Base-by-base conservation (phyloP, 2,888 invertebrate species). In the Standfussiana lucernea region DNA sequence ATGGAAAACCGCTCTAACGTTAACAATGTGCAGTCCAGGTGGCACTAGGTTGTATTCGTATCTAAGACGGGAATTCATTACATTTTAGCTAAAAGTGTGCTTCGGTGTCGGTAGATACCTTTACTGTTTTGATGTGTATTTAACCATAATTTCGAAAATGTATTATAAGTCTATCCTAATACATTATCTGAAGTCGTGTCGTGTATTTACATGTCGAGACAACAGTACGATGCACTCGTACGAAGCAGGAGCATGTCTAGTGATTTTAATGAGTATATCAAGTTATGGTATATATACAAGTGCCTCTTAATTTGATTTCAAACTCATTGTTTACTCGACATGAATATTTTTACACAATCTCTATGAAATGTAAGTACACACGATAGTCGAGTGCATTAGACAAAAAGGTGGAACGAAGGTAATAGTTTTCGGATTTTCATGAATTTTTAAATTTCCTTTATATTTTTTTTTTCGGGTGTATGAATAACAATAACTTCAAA, bases 321-420 rank as follows among this genome's bases (percentile, higher is more conserved):
- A 71, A 32, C 37, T 62, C 35, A 61, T 28, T 40, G 21, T 67
- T 35, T 11, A 50, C 42, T 28, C 24, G 24, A 13, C 24, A 35
- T 5, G 42, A 65, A 35, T 40, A 24, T 78, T 59, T 40, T 78
- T 78, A 35, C 28, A 35, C 24, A 64, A 47, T 64, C 15, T 28
- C 32, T 18, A 56, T 40, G 13, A 67, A 11, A 64, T 24, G 53
- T 64, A 37, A 28, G 56, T 45, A 18, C 32, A 18, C 50, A 62
- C 35, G n/a, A n/a, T n/a, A n/a, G n/a, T n/a, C n/a, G n/a, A n/a
- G n/a, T n/a, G n/a, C n/a, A n/a, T n/a, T n/a, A n/a, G n/a, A n/a
- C n/a, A n/a, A n/a, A n/a, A n/a, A n/a, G n/a, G n/a, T n/a, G n/a
- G n/a, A n/a, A n/a, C n/a, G n/a, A n/a, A n/a, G n/a, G n/a, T n/a